Evolutionary conservation across 2,113 vertebrate genomes (phyloP).

Genomic region (Cranoglanis bouderius): DNA sequence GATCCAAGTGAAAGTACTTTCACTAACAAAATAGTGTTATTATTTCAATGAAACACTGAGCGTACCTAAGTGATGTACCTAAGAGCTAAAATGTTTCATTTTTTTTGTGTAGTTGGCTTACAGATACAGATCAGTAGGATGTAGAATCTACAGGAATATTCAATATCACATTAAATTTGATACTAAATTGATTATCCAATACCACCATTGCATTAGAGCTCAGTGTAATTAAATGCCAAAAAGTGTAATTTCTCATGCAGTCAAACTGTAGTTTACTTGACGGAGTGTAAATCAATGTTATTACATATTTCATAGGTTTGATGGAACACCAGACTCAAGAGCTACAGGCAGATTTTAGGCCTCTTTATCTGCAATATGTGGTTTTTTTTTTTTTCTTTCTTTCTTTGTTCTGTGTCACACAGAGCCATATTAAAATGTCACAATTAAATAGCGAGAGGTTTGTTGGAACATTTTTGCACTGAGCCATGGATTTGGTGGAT

Average conservation of each 20-base stretch:
- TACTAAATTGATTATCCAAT: neutral
- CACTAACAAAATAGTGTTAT: slow-evolving; percentile 16
- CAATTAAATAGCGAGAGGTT: neutral
- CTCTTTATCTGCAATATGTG: neutral
- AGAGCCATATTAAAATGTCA: slow-evolving; percentile 3
- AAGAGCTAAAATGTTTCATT: neutral
- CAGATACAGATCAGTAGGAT: neutral
- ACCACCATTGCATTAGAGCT: neutral
- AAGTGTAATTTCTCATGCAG: neutral
- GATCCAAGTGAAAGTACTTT: slow-evolving; percentile 18
- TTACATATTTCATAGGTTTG: neutral
- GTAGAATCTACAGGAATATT: neutral
- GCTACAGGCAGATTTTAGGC: neutral
- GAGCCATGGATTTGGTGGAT: neutral
- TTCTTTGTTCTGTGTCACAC: neutral
- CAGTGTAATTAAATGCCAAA: neutral
- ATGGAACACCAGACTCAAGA: neutral
- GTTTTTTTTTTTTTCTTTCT: neutral
- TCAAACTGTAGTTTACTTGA: neutral
- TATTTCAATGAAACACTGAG: neutral
- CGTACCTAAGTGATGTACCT: neutral
- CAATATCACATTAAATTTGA: neutral
- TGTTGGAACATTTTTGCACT: neutral
- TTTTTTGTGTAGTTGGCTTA: neutral
- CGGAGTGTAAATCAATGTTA: neutral